A percentile compares a stretch with the other conserved stretches of the same genome.
Conservation (phyloP, 2,888 invertebrate genomes). For the Pseudococcus jackbeardsleyi region DNA sequence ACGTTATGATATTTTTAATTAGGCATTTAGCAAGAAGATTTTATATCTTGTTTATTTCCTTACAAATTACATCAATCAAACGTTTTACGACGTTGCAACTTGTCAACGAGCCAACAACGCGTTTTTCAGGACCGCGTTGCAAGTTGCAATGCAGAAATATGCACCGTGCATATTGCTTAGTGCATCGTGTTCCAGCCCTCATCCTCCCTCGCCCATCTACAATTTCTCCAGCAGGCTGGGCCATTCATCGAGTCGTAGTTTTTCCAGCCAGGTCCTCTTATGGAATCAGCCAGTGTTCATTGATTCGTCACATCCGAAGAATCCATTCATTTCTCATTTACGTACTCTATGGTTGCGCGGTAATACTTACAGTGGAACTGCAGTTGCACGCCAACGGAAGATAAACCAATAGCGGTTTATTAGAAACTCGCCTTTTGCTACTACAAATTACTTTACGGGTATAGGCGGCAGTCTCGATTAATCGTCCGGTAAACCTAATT, state of each 20-base stretch:
- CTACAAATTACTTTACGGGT: background rate
- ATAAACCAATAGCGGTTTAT: background rate
- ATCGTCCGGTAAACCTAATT: background rate
- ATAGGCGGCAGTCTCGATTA: background rate
- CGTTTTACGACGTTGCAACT: constrained; percentile 61
- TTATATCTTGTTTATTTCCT: constrained; percentile 61
- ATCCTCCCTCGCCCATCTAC: too few species aligned
- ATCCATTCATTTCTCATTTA: too few species aligned
- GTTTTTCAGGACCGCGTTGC: background rate
- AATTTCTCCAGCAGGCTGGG: too few species aligned
- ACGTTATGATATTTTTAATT: constrained; percentile 62
- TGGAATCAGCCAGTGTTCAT: too few species aligned
- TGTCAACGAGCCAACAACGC: constrained; percentile 58
- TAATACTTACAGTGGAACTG: background rate
- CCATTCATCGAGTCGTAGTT: too few species aligned
- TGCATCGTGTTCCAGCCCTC: too few species aligned
- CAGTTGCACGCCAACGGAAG: background rate
- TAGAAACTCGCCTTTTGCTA: background rate
- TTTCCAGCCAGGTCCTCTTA: too few species aligned
- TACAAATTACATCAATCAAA: constrained; percentile 62
- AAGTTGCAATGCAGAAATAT: too few species aligned
- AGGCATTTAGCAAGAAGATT: constrained; percentile 58
- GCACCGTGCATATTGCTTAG: too few species aligned
- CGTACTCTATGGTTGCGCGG: background rate
- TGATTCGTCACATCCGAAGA: too few species aligned